phyloP scores from a whole-genome alignment of 2,113 vertebrate species.

The Alaudala cheleensis region DNA sequence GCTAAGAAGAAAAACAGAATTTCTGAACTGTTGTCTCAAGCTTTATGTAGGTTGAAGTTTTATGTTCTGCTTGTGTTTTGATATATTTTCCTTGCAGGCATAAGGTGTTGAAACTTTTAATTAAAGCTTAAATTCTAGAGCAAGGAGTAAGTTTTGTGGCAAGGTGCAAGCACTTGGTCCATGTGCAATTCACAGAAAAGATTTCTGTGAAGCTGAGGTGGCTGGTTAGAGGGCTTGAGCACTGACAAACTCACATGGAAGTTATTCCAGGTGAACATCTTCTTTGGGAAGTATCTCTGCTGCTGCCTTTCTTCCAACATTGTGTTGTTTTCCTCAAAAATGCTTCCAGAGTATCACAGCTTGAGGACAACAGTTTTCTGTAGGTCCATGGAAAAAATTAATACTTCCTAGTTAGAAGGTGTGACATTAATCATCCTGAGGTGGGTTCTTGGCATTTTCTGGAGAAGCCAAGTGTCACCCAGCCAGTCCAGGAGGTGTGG shows the following conservation, averaged over 20 bases:
- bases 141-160: not conserved
- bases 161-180: not conserved
- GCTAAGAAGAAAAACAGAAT: not conserved
- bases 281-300: not conserved
- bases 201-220: not conserved
- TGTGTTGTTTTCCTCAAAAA: not conserved
- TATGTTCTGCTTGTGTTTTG: not conserved
- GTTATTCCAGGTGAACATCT: not conserved
- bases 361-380: not conserved
- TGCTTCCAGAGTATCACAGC: not conserved
- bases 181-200: not conserved
- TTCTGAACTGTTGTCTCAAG: not conserved
- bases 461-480: not conserved
- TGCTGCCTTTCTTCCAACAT: not conserved
- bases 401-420: not conserved
- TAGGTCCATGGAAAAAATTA: not conserved
- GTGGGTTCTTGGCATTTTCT: not conserved
- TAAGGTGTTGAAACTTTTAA: constrained; percentile 18
- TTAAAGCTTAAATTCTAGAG: constrained; percentile 16
- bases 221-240: not conserved
- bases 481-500: not conserved
- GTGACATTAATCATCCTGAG: not conserved
- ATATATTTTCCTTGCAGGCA: constrained; percentile 38
- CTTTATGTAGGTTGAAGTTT: constrained; percentile 1
- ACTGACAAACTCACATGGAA: not conserved